Evolutionary conservation across 2,888 invertebrate species (phyloP).

Genomic region (Ethmia dodecea): DNA sequence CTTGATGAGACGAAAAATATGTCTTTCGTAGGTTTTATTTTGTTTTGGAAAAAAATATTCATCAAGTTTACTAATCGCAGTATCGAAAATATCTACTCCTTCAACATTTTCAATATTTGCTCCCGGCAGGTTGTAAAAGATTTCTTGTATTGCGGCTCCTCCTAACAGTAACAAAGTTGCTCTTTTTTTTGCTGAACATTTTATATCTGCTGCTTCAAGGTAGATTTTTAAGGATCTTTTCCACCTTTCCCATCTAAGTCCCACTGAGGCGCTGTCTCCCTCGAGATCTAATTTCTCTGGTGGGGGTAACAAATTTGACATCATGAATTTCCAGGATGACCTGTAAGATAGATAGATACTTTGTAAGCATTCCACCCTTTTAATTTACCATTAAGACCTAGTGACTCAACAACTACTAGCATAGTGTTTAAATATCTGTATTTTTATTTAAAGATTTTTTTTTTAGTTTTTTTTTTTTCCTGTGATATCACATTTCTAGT

Average conservation of each 20-base stretch:
- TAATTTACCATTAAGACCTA: too few relatives aligned
- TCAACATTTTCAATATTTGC: slow-evolving; percentile 4
- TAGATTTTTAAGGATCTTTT: slow-evolving; percentile 11
- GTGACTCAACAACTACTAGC: too few relatives aligned
- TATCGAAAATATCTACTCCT: slow-evolving; percentile 9
- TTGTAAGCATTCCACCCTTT: too few relatives aligned
- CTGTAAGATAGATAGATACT: too few relatives aligned
- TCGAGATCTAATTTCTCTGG: slow-evolving; percentile 1
- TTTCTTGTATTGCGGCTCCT: slow-evolving; percentile 9
- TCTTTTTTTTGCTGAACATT: slow-evolving; percentile 1
- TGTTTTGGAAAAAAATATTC: slow-evolving; percentile 17
- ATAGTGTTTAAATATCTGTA: too few relatives aligned
- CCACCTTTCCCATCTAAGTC: slow-evolving; percentile 14
- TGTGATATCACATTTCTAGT: too few relatives aligned
- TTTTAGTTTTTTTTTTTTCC: too few relatives aligned
- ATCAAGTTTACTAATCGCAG: slow-evolving; percentile 14
- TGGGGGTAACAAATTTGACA: not conserved
- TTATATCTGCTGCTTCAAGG: slow-evolving; percentile 12
- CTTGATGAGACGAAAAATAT: slow-evolving; percentile 1
- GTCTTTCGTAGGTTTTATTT: slow-evolving; percentile 13
- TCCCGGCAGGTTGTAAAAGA: slow-evolving; percentile 12
- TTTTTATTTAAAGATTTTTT: too few relatives aligned
- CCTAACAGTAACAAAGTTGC: slow-evolving; percentile 7
- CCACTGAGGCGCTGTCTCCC: not conserved
- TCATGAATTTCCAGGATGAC: too few relatives aligned